phyloP scores from a whole-genome alignment of 2,797 vertebrate species.

The Leuciscus waleckii region DNA sequence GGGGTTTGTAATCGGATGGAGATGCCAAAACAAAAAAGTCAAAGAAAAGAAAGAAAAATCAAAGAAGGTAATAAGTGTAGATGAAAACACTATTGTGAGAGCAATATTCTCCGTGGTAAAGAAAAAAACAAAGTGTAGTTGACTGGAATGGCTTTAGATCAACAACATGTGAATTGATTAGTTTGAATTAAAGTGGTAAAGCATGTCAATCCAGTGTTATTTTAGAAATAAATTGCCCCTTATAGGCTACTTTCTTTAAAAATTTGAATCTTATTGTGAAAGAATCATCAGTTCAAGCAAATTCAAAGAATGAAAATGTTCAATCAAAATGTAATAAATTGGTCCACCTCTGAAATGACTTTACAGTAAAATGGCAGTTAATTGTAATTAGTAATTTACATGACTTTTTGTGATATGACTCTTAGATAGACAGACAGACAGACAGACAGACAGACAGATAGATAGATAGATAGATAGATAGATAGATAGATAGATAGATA shows the following conservation, averaged over 20 bases:
- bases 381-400: not conserved
- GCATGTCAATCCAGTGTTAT: not conserved
- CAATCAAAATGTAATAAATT: not conserved
- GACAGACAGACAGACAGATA: no score
- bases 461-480: no score
- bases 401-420: not conserved
- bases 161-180: not conserved
- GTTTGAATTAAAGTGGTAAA: conserved; percentile 12
- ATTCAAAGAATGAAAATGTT: not conserved
- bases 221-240: not conserved
- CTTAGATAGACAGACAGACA: no score
- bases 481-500: no score
- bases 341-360: not conserved
- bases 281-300: not conserved
- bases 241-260: not conserved
- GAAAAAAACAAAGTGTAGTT: conserved; percentile 5
- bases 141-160: not conserved
- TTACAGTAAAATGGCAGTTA: not conserved
- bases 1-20: not conserved
- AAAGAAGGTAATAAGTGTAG: conserved; percentile 35
- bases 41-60: not conserved
- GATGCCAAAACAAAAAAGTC: conserved; percentile 31
- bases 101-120: not conserved
- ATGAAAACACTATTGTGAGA: conserved; percentile 5
- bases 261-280: not conserved